Percentiles rank a stretch among this genome's conserved stretches.
Conservation (phyloP, 2,113 vertebrate species). For the Peromyscus californicus region DNA sequence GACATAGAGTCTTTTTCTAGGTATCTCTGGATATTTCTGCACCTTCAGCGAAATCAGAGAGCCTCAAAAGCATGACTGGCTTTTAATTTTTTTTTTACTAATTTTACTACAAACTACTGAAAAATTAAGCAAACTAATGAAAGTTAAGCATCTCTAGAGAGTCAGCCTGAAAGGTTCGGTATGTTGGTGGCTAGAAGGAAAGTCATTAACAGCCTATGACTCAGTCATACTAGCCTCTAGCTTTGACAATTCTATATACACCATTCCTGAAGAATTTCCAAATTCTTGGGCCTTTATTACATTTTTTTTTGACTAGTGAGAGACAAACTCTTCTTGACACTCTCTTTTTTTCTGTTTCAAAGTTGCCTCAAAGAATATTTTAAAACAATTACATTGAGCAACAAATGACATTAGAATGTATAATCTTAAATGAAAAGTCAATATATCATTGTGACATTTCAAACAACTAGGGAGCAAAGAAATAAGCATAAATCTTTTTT, state of each 20-base stretch:
- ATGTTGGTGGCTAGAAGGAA: background rate
- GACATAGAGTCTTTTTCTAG: background rate
- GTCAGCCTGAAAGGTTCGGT: constrained; percentile 36
- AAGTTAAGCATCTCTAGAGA: constrained; percentile 43
- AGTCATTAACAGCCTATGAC: background rate
- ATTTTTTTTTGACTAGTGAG: background rate
- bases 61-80: background rate
- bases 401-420: constrained; percentile 26
- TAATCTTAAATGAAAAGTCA: constrained; percentile 3
- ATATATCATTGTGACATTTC: background rate
- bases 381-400: constrained; percentile 39
- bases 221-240: constrained; percentile 26
- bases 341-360: constrained; percentile 25
- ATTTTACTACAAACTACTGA: constrained; percentile 42
- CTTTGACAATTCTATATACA: constrained; percentile 16
- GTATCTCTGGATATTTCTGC: background rate
- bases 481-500: background rate
- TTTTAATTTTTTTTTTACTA: background rate
- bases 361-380: background rate
- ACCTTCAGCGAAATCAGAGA: background rate
- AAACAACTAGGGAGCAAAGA: background rate
- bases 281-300: background rate
- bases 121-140: background rate
- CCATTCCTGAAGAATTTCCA: constrained; percentile 24
- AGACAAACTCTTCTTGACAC: background rate